Base-by-base conservation (phyloP, 2,888 invertebrate genomes). In the Campoplex capitator region DNA sequence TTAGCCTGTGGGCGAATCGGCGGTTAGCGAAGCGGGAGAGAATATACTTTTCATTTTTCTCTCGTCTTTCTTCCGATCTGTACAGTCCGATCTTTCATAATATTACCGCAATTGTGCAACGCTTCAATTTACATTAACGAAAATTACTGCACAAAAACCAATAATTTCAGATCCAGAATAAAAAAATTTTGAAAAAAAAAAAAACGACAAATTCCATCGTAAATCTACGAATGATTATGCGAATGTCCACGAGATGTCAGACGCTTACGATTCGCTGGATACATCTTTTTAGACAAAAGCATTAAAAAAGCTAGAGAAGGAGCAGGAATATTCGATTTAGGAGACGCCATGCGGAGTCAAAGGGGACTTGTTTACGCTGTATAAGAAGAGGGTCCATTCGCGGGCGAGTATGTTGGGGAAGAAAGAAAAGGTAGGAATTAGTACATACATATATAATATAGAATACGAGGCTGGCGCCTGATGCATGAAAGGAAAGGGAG, bases 1-100 rank as follows among this genome's bases (percentile, higher is more conserved):
- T 84, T 84, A 80, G 84, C 80, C 75, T 80, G 58, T 70, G 84
- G 84, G 79, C 79, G 68, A 79, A 74, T 75, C 51, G 56, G n/a
- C 74, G 70, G 48, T 84, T 62, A 75, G 56, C 35, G 62, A 62
- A 62, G 62, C 62, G 62, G 28, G 68, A 38, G 9, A 23, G 48
- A 68, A 23, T 23, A 23, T 68, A 51, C 68, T 51, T 35, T n/a
- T 68, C 54, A 38, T 23, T 62, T 62, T 32, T 32, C 32, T 7
- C 32, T 16, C 16, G 16, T 62, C 32, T 32, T 32, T 62, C 62
- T 32, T 16, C 32, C 16, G 32, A 62, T 6, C 13, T 7, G 62
- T 58, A 28, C 58, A 58, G 28, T 58, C 32, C 11, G 18, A 62
- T 62, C 62, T 16, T 28, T 32, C 32, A 32, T 13, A 32, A 62